Percentiles rank a stretch among this genome's conserved stretches.
Conservation (phyloP, 2,797 vertebrate genomes). For the Myripristis jacobus region DNA sequence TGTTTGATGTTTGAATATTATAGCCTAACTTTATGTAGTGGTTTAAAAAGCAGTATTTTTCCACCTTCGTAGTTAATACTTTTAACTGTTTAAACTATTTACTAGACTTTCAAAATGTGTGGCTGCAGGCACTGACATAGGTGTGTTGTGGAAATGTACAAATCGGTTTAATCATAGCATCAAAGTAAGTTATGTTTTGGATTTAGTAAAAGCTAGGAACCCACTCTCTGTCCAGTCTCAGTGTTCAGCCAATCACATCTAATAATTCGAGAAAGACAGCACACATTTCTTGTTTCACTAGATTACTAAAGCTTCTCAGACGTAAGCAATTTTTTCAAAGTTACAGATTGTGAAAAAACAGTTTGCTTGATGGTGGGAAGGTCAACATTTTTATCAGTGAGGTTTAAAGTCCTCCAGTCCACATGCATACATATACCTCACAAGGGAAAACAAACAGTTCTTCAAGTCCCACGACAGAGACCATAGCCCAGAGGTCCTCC, state of each 20-base stretch:
- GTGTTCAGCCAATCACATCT: no score
- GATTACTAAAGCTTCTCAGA: background rate
- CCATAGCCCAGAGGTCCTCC: background rate
- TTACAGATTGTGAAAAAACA: conserved; percentile 1
- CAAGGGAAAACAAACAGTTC: conserved; percentile 23
- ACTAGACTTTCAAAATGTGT: background rate
- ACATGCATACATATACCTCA: background rate
- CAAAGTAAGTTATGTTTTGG: no score
- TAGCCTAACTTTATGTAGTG: no score
- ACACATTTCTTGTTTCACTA: no score
- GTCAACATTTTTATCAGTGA: conserved; percentile 36
- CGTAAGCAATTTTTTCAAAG: conserved; percentile 26
- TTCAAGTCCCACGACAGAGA: conserved; percentile 21
- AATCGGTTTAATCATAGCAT: no score
- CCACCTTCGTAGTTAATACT: background rate
- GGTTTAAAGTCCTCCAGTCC: conserved; percentile 14
- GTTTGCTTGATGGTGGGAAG: conserved; percentile 28
- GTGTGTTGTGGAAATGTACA: no score
- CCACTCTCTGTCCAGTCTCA: no score
- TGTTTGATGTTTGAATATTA: no score
- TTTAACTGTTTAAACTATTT: background rate
- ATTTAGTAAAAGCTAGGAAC: no score
- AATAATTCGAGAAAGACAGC: no score
- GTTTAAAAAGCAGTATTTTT: no score
- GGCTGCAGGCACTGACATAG: no score